Evolutionary conservation across 2,113 vertebrate species (phyloP), one percentile per base, ranked within the genome.

Genomic region (Bambusicola thoracicus): DNA sequence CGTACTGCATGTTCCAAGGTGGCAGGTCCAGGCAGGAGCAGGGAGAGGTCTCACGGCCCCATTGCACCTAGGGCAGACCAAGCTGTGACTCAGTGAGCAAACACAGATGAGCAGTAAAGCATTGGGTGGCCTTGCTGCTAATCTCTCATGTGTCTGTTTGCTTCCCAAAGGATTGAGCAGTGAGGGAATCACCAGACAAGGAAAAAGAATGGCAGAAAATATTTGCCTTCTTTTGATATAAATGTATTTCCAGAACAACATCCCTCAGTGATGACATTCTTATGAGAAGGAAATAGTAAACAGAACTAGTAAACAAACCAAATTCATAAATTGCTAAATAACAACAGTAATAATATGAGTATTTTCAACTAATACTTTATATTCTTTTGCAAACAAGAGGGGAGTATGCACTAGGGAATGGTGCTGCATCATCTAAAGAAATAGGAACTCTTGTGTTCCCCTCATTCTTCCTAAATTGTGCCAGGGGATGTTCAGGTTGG

Each of bases 21-120:
- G 55, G 69, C 95, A 96, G 77, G 96, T 67, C 16, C 12, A 56
- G 85, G 82, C 95, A 95, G 77, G 93, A 92, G 51, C 67, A 87
- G 92, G 92, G 92, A 95, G 55, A 85, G 72, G 46, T 79, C 78
- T 66, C 70, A 27, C 34, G 82, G 44, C 43, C 38, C 27, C 36
- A 63, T 18, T 0, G 4, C 49, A 79, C 65, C 73, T 69, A 49
- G 73, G 65, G 11, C 87, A 92, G 91, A 59, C 72, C 41, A n/a
- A 86, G 68, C 38, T 1, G 0, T 95, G 94, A 96, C 56, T 97
- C 95, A 94, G 67, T 34, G 24, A 69, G 66, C 82, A 92, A 92
- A 86, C 43, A 70, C n/a, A 80, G 49, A 8, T 69, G 34, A 81
- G 55, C 25, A 4, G 66, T 56, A 55, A 67, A 87, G 89, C 44